Conservation (phyloP, 2,113 vertebrate species). For the Falco punctatus region DNA sequence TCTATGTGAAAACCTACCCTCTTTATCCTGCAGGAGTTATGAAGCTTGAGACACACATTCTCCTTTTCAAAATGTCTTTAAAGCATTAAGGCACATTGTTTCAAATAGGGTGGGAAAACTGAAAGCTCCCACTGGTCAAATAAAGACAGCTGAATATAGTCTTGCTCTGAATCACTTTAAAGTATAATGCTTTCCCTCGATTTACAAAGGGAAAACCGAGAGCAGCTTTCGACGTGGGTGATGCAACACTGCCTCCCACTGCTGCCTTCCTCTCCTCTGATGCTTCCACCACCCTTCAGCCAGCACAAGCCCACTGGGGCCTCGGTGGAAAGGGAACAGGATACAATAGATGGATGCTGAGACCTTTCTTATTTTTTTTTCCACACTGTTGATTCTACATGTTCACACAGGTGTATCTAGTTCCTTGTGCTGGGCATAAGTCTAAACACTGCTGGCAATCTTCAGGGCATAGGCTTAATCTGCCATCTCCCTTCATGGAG, state of each 20-base stretch:
- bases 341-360: background rate
- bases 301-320: background rate
- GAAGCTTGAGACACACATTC: background rate
- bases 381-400: background rate
- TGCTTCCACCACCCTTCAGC: background rate
- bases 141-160: background rate
- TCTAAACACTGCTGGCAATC: background rate
- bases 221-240: rapidly evolving
- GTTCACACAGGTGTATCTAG: background rate
- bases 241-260: background rate
- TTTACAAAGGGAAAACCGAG: background rate
- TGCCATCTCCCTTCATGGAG: background rate
- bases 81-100: background rate
- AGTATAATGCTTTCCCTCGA: background rate
- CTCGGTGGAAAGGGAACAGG: background rate
- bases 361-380: background rate
- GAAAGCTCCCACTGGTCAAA: constrained; percentile 9
- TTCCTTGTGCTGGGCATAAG: background rate
- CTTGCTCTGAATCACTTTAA: background rate
- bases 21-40: background rate
- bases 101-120: background rate
- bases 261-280: background rate
- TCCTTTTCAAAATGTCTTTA: background rate
- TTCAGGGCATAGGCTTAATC: background rate
- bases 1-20: background rate